phyloP scores from a whole-genome alignment of 2,888 invertebrate species.

The Minunthozetes semirufus region DNA sequence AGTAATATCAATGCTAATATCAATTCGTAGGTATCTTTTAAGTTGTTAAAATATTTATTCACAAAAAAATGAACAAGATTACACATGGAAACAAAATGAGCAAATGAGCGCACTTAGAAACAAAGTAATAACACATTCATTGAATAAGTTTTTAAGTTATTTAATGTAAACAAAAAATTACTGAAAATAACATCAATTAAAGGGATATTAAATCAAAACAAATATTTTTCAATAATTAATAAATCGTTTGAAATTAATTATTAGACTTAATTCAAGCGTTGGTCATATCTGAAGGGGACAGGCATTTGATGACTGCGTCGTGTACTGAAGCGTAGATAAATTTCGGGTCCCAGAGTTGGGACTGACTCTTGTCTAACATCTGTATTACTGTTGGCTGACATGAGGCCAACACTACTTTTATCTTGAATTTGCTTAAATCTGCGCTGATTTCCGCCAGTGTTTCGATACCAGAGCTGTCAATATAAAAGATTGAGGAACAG shows the following conservation, averaged over 20 bases:
- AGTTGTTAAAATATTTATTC: no score
- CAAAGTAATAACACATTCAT: no score
- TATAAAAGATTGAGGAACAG: constrained; percentile 32
- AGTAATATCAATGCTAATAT: no score
- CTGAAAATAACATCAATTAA: no score
- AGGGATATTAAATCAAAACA: no score
- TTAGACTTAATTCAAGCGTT: background rate
- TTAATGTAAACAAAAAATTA: no score
- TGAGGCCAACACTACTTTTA: constrained; percentile 19
- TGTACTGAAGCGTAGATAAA: constrained; percentile 20
- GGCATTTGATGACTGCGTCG: constrained; percentile 18
- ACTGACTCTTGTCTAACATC: constrained; percentile 14
- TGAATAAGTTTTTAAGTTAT: no score
- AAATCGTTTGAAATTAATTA: background rate
- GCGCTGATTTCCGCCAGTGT: constrained; percentile 23
- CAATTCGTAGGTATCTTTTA: no score
- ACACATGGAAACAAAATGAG: no score
- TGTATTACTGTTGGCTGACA: constrained; percentile 16
- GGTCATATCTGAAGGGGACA: background rate
- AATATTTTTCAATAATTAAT: no score
- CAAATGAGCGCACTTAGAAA: no score
- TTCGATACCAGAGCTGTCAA: constrained; percentile 53
- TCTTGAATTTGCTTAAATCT: constrained; percentile 9
- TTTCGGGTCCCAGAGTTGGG: background rate
- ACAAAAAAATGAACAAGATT: no score